Evolutionary conservation across 2,113 vertebrate genomes (phyloP).

Genomic region (Phrynosoma platyrhinos): DNA sequence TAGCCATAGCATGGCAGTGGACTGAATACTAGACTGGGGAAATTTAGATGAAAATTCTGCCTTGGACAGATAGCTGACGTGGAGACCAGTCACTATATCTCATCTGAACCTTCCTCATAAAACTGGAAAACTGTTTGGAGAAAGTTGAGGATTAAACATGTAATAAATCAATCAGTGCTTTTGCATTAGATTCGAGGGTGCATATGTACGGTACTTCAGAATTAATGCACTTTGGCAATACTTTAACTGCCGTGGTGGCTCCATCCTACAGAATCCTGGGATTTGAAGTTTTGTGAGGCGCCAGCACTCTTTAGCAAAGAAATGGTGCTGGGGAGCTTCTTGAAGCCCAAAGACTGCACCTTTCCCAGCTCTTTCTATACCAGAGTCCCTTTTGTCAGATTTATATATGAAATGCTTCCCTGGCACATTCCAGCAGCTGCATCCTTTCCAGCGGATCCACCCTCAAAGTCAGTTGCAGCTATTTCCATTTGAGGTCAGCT

Average conservation of each 20-base stretch:
- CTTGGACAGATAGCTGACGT: not conserved
- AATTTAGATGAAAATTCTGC: not conserved
- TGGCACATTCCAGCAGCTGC: no score
- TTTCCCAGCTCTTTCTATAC: not conserved
- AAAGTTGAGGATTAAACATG: not conserved
- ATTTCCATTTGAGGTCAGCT: no score
- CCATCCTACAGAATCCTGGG: no score
- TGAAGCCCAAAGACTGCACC: not conserved
- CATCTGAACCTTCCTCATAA: not conserved
- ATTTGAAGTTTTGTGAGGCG: no score
- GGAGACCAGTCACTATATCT: not conserved
- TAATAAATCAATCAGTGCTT: no score
- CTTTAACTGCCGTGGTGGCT: no score
- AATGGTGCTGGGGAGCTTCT: not conserved
- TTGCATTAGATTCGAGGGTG: no score
- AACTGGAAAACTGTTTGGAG: not conserved
- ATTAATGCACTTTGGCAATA: no score
- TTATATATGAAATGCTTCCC: not conserved
- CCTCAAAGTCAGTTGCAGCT: not conserved
- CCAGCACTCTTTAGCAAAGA: no score
- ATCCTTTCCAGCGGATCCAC: not conserved
- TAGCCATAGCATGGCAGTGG: not conserved
- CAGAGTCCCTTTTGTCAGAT: not conserved
- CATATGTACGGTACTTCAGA: no score
- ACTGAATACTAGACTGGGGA: not conserved